Base-by-base conservation (phyloP, 1,140 invertebrate genomes). In the Drosophila obscura region DNA sequence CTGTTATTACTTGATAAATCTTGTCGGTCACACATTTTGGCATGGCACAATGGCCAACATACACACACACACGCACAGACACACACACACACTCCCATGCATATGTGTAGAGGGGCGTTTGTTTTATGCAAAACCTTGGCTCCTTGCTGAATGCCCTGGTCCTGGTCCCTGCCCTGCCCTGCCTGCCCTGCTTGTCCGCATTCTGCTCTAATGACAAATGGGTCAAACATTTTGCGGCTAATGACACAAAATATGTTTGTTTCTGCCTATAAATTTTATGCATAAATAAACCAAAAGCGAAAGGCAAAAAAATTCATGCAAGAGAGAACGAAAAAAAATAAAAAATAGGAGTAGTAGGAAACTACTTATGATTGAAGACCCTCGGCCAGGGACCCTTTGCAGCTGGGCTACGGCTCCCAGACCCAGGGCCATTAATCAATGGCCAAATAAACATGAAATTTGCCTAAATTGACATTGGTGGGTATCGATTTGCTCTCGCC, bases 1-100 rank as follows among this genome's bases (percentile, higher is more conserved):
- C 83, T 87, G 82, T 88, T 87, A 87, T 87, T 87, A 88, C 82
- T 87, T 87, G 82, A 87, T 87, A 87, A 87, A 87, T 87, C 82
- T 87, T 87, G 82, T 88, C 83, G 83, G 79, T 82, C 83, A 87
- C 82, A 88, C 83, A 82, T 81, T 80, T 77, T 77, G 80, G 82
- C 58, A 80, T 28, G 48, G 49, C 63, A 68, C 63, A 68, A 68
- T 68, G 73, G 35, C 60, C 44, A 65, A 45, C 59, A 64, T 22
- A 62, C 55, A 67, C 46, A 51, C 16, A 44, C 43, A 45, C 35
- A 43, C 26, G 43, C 51, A 58, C 35, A 51, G 35, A 35, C 31
- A 43, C 16, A 49, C 26, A 39, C 39, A 24, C 26, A 24, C 16
- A 35, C 31, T 19, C 5, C 4, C 35, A 39, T 13, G 11, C 22